A percentile compares a stretch with the other conserved stretches of the same genome.
Evolutionary conservation across 2,797 vertebrate species (phyloP).

Genomic region (Scleropages formosus): DNA sequence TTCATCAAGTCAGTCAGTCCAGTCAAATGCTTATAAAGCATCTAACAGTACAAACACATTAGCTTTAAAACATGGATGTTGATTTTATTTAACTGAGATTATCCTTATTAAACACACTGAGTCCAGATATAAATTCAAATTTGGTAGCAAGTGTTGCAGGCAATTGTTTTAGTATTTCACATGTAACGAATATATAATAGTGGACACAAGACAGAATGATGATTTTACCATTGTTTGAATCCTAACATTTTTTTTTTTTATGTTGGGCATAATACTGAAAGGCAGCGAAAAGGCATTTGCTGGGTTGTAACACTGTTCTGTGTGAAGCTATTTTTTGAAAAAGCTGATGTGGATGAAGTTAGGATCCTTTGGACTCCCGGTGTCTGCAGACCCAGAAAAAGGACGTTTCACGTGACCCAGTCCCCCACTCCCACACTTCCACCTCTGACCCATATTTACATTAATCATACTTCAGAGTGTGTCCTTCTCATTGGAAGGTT

Average conservation of each 20-base stretch:
- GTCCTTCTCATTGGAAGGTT: not conserved
- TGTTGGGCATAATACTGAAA: not conserved
- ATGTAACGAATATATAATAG: not conserved
- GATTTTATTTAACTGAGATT: slow-evolving; percentile 7
- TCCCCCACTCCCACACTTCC: no score
- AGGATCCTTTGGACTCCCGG: no score
- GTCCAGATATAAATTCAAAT: not conserved
- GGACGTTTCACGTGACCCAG: no score
- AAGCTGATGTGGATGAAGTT: not conserved
- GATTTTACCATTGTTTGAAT: not conserved
- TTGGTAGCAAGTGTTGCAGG: not conserved
- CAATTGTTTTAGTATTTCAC: not conserved
- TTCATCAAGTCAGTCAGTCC: no score
- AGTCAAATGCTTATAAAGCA: no score
- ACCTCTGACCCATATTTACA: not conserved
- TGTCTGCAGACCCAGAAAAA: no score
- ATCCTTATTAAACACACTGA: not conserved
- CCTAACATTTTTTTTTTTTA: not conserved
- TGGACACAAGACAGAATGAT: not conserved
- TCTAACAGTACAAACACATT: not conserved
- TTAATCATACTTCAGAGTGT: not conserved
- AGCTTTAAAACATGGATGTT: not conserved
- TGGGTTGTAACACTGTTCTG: no score
- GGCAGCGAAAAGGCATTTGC: not conserved
- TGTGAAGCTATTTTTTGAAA: not conserved